Conservation (phyloP, 1,140 invertebrate species). For the Procambarus clarkii region DNA sequence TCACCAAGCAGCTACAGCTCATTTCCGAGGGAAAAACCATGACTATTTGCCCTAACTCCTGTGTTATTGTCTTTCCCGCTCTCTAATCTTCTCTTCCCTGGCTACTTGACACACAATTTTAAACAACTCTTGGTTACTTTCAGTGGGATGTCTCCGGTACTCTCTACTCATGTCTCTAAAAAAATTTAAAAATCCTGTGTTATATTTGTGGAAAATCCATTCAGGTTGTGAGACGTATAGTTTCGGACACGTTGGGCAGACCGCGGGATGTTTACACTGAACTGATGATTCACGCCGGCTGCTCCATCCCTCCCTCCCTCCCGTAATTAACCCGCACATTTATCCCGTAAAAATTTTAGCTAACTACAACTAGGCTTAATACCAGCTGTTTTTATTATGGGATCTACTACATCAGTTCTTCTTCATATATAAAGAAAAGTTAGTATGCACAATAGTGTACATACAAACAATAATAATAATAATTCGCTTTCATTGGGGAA, state of each 20-base stretch:
- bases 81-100: no score
- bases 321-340: neutral
- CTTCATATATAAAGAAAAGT: no score
- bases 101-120: no score
- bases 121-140: no score
- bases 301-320: neutral
- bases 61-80: no score
- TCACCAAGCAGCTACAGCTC: neutral
- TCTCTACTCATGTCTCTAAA: no score
- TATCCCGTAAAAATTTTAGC: neutral
- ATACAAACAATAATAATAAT: no score
- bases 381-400: neutral
- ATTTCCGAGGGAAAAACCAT: neutral
- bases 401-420: no score
- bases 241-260: neutral
- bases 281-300: slow-evolving; percentile 2
- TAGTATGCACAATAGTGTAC: no score
- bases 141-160: no score
- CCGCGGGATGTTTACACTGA: neutral
- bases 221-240: neutral
- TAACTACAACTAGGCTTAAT: neutral
- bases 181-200: no score
- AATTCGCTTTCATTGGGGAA: no score
- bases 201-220: neutral
- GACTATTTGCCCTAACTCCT: neutral